Evolutionary conservation across 1,140 invertebrate genomes (phyloP).

Genomic region (Cyrtorhinus lividipennis): DNA sequence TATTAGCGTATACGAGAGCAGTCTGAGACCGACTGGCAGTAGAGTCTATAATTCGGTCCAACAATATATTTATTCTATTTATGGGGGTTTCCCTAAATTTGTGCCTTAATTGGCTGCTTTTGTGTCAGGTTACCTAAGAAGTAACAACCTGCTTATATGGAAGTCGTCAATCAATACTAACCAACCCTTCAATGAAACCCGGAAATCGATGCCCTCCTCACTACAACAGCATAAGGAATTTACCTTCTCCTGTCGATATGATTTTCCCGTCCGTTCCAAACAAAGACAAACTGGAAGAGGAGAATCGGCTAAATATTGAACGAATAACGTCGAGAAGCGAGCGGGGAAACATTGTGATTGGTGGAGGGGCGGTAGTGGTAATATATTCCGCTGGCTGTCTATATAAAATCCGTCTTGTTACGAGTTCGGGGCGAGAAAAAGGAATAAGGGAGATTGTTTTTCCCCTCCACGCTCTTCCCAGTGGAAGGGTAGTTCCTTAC

Average conservation of each 20-base stretch:
- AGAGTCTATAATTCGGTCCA: no score
- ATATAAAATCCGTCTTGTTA: not conserved
- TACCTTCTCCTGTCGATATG: not conserved
- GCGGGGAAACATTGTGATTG: not conserved
- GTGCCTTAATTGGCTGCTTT: no score
- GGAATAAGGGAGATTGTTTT: not conserved
- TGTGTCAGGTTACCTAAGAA: no score
- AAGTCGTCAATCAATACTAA: no score
- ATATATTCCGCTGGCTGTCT: not conserved
- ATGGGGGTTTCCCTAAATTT: no score
- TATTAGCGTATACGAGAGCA: no score
- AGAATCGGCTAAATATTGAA: not conserved
- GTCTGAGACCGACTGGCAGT: no score
- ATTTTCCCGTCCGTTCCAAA: not conserved
- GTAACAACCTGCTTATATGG: no score
- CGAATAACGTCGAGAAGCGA: not conserved
- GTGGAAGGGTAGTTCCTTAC: not conserved
- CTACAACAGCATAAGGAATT: no score
- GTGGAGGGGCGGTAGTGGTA: not conserved
- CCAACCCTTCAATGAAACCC: no score
- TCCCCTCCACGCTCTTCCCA: not conserved
- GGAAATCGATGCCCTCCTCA: no score
- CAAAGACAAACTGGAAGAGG: not conserved
- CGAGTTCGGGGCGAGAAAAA: not conserved
- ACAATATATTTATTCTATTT: no score